A percentile compares a stretch with the other conserved stretches of the same genome.
These are phyloP conservation scores for Eurystomus glaucurus DNA, from an alignment of 2,797 vertebrate genomes.

Conservation along the genomic window DNA sequence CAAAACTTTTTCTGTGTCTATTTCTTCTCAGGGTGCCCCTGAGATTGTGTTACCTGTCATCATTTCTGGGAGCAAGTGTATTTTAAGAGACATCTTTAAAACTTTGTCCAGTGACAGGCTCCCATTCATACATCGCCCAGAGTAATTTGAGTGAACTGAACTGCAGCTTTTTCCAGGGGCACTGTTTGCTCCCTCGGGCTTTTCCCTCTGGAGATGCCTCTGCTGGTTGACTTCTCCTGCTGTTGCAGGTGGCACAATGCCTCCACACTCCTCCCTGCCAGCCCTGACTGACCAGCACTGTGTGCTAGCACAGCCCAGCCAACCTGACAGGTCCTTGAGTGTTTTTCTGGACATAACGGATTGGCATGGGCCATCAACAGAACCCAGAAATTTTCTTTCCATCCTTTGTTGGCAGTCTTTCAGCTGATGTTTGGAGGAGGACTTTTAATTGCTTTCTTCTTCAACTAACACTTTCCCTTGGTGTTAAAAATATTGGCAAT, in stretches of 20 bases:
- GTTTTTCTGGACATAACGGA: constrained; percentile 32
- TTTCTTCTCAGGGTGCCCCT: neutral
- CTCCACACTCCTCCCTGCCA: neutral
- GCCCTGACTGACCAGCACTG: neutral
- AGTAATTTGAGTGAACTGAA: neutral
- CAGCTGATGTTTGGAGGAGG: neutral
- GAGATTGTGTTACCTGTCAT: neutral
- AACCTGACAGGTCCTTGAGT: neutral
- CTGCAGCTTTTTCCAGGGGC: neutral
- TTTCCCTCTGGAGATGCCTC: neutral
- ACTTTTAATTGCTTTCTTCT: constrained; percentile 9
- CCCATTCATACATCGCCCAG: rapidly evolving
- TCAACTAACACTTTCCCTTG: neutral
- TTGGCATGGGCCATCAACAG: neutral
- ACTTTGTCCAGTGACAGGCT: neutral
- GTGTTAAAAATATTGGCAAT: neutral
- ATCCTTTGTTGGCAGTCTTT: constrained; percentile 5
- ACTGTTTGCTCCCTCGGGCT: neutral
- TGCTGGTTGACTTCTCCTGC: neutral
- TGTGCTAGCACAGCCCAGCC: neutral
- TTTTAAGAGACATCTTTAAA: constrained; percentile 1
- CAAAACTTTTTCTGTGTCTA: constrained; percentile 16
- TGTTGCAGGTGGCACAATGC: neutral
- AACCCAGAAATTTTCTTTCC: constrained; percentile 30
- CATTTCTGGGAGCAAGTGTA: constrained; percentile 8